phyloP scores from a whole-genome alignment of 2,113 vertebrate species.

The Forbesichthys agassizii region DNA sequence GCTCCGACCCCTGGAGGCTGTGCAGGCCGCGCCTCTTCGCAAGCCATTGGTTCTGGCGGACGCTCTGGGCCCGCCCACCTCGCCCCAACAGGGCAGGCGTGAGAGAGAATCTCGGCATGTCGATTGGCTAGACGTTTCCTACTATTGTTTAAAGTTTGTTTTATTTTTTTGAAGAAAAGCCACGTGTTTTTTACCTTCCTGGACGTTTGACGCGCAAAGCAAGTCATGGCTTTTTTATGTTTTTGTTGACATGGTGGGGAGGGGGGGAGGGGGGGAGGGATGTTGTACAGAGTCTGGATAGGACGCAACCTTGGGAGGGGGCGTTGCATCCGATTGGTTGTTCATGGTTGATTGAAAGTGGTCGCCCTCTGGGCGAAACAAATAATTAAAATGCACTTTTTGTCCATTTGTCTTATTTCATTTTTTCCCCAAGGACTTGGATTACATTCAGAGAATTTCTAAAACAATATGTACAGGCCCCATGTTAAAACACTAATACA shows the following conservation, averaged over 20 bases:
- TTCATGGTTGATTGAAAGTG: slow-evolving; percentile 21
- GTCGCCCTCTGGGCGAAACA: slow-evolving; percentile 45
- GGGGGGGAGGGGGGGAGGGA: slow-evolving; percentile 6
- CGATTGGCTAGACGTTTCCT: not conserved
- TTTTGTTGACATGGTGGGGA: too few species aligned
- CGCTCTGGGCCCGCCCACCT: slow-evolving; percentile 14
- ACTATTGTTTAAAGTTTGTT: not conserved
- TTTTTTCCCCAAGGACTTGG: not conserved
- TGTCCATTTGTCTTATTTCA: slow-evolving; percentile 30
- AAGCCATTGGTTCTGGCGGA: slow-evolving; percentile 36
- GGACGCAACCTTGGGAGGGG: slow-evolving; percentile 33
- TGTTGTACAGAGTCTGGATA: slow-evolving; percentile 48
- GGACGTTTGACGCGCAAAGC: slow-evolving; percentile 27
- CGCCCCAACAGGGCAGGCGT: not conserved
- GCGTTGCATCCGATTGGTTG: slow-evolving; percentile 2
- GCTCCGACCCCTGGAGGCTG: slow-evolving; percentile 55
- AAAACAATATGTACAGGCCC: too few species aligned
- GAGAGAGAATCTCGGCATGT: not conserved
- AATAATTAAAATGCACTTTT: slow-evolving; percentile 81
- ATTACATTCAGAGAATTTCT: too few species aligned
- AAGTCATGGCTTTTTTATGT: slow-evolving; percentile 1
- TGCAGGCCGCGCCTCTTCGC: slow-evolving; percentile 73
- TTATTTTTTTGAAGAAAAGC: slow-evolving; percentile 26
- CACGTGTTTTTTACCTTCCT: slow-evolving; percentile 35
- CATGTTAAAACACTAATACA: too few species aligned